Base-by-base conservation (phyloP, 2,113 vertebrate species). In the Probosciger aterrimus region DNA sequence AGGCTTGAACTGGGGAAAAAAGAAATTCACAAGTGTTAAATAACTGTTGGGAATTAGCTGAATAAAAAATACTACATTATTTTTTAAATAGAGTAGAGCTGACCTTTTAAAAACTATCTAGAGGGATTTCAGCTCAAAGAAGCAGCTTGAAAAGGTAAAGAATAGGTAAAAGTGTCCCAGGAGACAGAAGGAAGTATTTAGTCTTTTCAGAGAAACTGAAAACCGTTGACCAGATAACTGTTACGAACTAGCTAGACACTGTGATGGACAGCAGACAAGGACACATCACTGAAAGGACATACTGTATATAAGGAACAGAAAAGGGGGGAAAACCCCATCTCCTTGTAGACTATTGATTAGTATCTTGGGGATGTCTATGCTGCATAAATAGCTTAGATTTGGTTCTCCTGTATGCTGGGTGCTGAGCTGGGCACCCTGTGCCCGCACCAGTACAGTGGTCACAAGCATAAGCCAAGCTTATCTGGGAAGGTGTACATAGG, bases 371-470 rank as follows among this genome's bases (percentile, higher is more conserved):
- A 68, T 64, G 5, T 39, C n/a, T 67, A 3, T 27, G 33, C 31
- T 63, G 18, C 7, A 6, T 6, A 68, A 13, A 68, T 6, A 73
- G 14, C 5, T 55, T 64, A 76, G 63, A 55, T 67, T 63, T 62
- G 4, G 49, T 52, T 70, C 33, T 63, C n/a, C 18, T 39, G 3
- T 30, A n/a, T 39, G 14, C 19, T 44, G 47, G 27, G 27, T 63
- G 27, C 44, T 35, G 27, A 79, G 47, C 31, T 31, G 53, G 47
- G 31, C 18, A 69, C 13, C 10, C 33, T 1, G 1, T 0, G 3
- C 50, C 67, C 0, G 0, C 11, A 28, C 28, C 39, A 33, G 11
- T 41, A 53, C 14, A 7, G 28, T 25, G 43, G n/a, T 60, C 68
- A 68, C 60, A 53, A 64, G 31, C 7, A 11, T 27, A 83, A 79